Evolutionary conservation across 2,888 invertebrate species (phyloP).

Genomic region (Thalpophila matura): DNA sequence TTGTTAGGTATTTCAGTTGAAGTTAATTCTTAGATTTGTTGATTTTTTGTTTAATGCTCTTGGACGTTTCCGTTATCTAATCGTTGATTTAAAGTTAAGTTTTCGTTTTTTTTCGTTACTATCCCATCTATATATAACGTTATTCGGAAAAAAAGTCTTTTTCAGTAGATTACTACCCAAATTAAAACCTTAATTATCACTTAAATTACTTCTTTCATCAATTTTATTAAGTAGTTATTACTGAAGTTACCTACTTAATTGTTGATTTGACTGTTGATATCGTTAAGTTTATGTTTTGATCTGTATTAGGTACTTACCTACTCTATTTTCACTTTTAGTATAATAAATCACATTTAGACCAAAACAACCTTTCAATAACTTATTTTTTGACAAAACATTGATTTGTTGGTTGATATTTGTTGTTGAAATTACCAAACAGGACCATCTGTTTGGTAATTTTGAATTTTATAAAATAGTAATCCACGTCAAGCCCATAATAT

Average conservation of each 20-base stretch:
- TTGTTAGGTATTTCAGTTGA: neutral
- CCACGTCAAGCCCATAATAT: too few species aligned
- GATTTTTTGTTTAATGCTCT: slow-evolving; percentile 32
- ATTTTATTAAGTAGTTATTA: slow-evolving; percentile 32
- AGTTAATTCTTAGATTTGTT: slow-evolving; percentile 42
- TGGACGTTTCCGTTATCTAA: slow-evolving; percentile 11
- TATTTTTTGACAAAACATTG: neutral
- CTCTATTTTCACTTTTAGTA: neutral
- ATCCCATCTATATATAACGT: neutral
- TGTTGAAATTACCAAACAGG: too few species aligned
- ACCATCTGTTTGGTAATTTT: too few species aligned
- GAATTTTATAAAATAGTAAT: too few species aligned
- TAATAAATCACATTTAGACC: neutral
- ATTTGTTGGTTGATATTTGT: neutral
- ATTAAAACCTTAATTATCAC: neutral
- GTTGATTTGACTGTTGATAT: slow-evolving; percentile 36
- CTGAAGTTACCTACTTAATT: neutral
- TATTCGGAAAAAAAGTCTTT: too few species aligned
- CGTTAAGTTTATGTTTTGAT: slow-evolving; percentile 35
- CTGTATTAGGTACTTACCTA: too few species aligned
- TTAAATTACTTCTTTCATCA: neutral
- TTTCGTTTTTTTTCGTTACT: slow-evolving; percentile 38
- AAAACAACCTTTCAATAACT: neutral
- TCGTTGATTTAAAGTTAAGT: slow-evolving; percentile 44
- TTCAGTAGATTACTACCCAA: neutral